These are phyloP conservation scores for Halcyon leucocephala DNA, from an alignment of 2,797 vertebrate genomes.

Conservation along the genomic window DNA sequence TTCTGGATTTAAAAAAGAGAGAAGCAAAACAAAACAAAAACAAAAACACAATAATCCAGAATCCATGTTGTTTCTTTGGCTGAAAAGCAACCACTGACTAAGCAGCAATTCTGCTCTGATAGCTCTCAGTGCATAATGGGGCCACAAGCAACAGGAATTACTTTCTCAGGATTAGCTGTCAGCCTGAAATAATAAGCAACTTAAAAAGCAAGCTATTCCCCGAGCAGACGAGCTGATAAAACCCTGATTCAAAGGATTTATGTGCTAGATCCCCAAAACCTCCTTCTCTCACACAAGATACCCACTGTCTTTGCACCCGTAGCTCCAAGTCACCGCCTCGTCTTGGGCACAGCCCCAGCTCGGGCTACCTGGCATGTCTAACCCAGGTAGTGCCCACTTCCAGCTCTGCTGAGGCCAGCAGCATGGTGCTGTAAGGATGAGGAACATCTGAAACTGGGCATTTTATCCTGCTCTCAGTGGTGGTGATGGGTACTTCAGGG, in stretches of 20 bases:
- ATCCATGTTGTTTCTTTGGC: slow-evolving; percentile 17
- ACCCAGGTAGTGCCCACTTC: accelerated
- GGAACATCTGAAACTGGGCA: background rate
- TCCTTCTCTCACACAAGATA: background rate
- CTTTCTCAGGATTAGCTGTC: slow-evolving; percentile 47
- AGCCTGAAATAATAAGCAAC: slow-evolving; percentile 47
- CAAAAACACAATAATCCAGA: slow-evolving; percentile 4
- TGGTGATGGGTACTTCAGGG: background rate
- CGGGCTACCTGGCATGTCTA: background rate
- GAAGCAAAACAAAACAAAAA: no score
- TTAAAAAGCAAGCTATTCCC: slow-evolving; percentile 10
- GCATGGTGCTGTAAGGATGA: background rate
- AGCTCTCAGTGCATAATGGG: background rate
- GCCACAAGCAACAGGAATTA: slow-evolving; percentile 34
- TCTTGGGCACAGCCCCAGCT: background rate
- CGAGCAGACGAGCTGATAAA: background rate
- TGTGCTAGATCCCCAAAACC: background rate
- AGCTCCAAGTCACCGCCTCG: accelerated
- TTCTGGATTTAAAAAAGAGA: background rate
- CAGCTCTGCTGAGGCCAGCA: background rate
- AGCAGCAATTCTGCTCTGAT: slow-evolving; percentile 9
- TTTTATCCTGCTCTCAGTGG: background rate
- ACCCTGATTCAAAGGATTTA: background rate
- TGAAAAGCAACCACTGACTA: slow-evolving; percentile 43
- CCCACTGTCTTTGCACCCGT: background rate